Base-by-base conservation (phyloP, 2,797 vertebrate species). In the Bradypodion ventrale region DNA sequence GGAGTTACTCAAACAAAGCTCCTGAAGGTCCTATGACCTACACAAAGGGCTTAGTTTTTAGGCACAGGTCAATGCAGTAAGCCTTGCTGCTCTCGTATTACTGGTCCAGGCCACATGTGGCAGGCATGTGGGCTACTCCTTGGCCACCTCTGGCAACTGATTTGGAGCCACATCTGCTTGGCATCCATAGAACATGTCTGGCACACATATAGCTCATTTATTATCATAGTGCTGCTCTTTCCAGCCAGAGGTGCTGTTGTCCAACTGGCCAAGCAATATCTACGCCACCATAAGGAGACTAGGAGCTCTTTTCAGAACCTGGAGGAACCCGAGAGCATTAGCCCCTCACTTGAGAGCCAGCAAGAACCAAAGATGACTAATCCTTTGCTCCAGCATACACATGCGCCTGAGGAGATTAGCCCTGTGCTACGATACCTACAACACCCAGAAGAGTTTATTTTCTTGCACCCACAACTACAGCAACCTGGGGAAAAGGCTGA, bases 101-200 rank as follows among this genome's bases (percentile, higher is more conserved):
- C 40, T 23, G 0, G 1, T 44, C 19, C 56, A 80, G 83, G 74
- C 86, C 78, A 77, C 86, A 84, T 70, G 12, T 60, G 68, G 32
- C 83, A 90, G 73, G 35, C 42, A 7, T 80, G 2, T 80, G 62
- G 78, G 25, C 75, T 35, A 3, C 1, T 84, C 83, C 29, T 78
- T 88, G 75, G 46, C 52, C 59, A 46, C 59, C 63, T 87, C 83
- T 84, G 86, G 86, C 86, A 84, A 81, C 78, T 84, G 74, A 73
- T 81, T 37, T 81, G 73, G 82, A 81, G 66, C 44, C 82, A 80
- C 6, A 27, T 80, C 56, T 83, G 10, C 42, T 83, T 46, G 10
- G 73, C 46, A 7, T 75, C 72, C 19, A 44, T 84, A 44, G 82
- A 74, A 80, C 73, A 81, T 40, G 59, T 27, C 60, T 81, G 82